Evolutionary conservation across 2,113 vertebrate genomes (phyloP).

Genomic region (Rostratula benghalensis): DNA sequence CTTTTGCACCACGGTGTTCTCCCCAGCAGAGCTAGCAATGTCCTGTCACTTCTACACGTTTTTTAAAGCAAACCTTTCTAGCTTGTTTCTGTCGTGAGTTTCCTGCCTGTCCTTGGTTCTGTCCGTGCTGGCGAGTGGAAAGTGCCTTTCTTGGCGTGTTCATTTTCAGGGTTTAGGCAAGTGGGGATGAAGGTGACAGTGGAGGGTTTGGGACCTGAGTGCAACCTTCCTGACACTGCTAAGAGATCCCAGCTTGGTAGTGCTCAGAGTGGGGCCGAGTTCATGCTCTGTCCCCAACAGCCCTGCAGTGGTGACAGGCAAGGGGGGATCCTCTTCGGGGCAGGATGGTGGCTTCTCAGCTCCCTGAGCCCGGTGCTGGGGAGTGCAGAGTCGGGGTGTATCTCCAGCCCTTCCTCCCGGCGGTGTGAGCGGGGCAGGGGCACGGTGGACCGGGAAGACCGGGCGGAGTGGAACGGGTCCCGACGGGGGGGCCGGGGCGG

Average conservation of each 20-base stretch:
- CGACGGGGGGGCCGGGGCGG: not conserved
- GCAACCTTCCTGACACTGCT: not conserved
- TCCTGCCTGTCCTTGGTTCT: not conserved
- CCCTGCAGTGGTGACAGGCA: not conserved
- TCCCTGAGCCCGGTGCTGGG: not conserved
- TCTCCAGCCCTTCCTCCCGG: not conserved
- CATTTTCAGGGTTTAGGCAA: not conserved
- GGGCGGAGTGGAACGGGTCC: not conserved
- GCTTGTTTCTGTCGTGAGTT: not conserved
- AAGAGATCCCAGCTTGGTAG: not conserved
- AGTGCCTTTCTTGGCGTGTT: not conserved
- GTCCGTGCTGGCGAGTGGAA: not conserved
- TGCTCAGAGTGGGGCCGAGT: not conserved
- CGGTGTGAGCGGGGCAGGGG: not conserved
- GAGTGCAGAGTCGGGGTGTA: not conserved
- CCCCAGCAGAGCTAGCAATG: not conserved
- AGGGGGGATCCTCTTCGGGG: not conserved
- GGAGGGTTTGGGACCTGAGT: not conserved
- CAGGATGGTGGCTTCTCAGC: accelerated
- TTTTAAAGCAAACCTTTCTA: constrained; percentile 47
- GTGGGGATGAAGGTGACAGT: not conserved
- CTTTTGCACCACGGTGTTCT: not conserved
- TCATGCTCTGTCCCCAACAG: not conserved
- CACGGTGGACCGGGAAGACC: not conserved
- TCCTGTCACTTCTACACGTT: not conserved